Percentiles rank a stretch among this genome's conserved stretches.
Evolutionary conservation across 2,797 vertebrate species (phyloP).

Genomic region (Cyprinella venusta): DNA sequence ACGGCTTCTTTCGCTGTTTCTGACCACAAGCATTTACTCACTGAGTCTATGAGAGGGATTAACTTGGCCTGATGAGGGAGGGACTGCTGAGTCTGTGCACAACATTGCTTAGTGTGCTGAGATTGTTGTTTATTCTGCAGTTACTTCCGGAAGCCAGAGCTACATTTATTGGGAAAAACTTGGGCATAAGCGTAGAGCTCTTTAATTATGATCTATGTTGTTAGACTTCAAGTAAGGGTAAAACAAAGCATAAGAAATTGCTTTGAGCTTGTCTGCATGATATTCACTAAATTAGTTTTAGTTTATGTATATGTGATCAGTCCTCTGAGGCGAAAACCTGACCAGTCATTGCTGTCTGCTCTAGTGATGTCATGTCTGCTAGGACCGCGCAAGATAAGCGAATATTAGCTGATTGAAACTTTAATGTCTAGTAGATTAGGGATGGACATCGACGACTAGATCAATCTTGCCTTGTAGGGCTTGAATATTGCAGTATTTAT

Average conservation of each 20-base stretch:
- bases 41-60: constrained; percentile 59
- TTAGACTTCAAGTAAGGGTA: constrained; percentile 4
- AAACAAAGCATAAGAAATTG: constrained; percentile 35
- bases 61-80: constrained; percentile 49
- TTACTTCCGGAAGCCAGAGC: not conserved
- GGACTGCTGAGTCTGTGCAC: constrained; percentile 47
- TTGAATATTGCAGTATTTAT: not conserved
- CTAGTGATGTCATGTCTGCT: not conserved
- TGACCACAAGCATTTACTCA: constrained; percentile 30
- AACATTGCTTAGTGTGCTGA: constrained; percentile 30
- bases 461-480: not conserved
- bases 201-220: not conserved
- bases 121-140: constrained; percentile 26
- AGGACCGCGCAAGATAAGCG: not conserved
- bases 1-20: constrained; percentile 60
- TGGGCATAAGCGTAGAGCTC: not conserved
- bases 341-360: not conserved
- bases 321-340: not conserved
- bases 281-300: constrained; percentile 15
- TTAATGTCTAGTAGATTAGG: not conserved
- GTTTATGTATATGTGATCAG: not conserved
- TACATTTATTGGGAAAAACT: not conserved
- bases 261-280: constrained; percentile 20
- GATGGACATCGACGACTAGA: not conserved
- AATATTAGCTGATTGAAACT: not conserved